Evolutionary conservation across 2,797 vertebrate genomes (phyloP).

Genomic region (Hoplostethus mediterraneus): DNA sequence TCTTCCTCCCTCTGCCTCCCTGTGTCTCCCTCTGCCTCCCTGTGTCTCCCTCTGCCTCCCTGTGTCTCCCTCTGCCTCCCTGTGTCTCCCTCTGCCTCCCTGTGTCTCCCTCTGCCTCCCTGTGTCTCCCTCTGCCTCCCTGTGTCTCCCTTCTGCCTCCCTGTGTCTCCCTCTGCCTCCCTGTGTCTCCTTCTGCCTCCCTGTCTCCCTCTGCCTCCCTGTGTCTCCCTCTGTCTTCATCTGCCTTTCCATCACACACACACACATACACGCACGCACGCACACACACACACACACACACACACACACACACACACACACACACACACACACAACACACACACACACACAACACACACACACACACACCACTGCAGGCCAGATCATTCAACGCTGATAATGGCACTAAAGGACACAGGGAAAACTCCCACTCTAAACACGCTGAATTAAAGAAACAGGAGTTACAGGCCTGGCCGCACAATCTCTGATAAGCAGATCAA

Average conservation of each 20-base stretch:
- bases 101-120: too few relatives aligned
- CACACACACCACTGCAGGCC: conserved; percentile 57
- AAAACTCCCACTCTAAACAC: conserved; percentile 80
- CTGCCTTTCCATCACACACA: background rate
- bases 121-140: conserved; percentile 22
- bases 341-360: background rate
- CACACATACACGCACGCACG: conserved; percentile 17
- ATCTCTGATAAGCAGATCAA: conserved; percentile 84
- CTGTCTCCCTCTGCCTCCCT: too few relatives aligned
- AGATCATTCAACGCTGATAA: conserved; percentile 75
- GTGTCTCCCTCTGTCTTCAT: conserved; percentile 18
- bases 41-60: too few relatives aligned
- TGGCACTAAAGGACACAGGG: conserved; percentile 74
- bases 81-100: too few relatives aligned
- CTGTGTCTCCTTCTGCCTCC: too few relatives aligned
- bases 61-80: too few relatives aligned
- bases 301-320: conserved; percentile 40
- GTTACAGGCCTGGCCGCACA: conserved; percentile 71
- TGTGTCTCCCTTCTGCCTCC: too few relatives aligned
- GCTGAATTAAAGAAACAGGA: conserved; percentile 77
- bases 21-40: too few relatives aligned
- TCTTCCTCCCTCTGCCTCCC: too few relatives aligned
- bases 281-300: background rate
- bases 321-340: conserved; percentile 14
- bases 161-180: too few relatives aligned